Evolutionary conservation across 2,888 invertebrate genomes (phyloP).

Genomic region (Oligia latruncula): DNA sequence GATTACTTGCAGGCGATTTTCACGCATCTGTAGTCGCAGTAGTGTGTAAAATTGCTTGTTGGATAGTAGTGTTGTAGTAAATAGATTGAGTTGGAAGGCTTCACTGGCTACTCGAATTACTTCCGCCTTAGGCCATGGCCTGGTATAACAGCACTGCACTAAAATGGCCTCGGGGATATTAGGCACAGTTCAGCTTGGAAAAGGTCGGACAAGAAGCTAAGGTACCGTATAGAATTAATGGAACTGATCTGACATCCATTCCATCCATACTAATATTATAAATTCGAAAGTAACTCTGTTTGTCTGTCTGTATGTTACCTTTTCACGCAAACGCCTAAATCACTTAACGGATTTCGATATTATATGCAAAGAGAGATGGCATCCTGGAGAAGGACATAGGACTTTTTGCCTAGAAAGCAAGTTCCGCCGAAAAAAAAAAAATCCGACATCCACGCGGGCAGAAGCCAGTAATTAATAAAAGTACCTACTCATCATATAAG

Average conservation of each 20-base stretch:
- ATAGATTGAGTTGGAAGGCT: constrained; percentile 67
- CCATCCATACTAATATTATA: too few species aligned
- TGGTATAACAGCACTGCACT: constrained; percentile 40
- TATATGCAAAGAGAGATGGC: too few species aligned
- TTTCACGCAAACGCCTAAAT: too few species aligned
- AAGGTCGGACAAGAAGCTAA: constrained; percentile 10
- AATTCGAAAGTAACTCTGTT: too few species aligned
- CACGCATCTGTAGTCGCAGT: not conserved
- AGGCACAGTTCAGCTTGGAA: constrained; percentile 6
- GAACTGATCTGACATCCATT: not conserved
- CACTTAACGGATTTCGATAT: too few species aligned
- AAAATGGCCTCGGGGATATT: constrained; percentile 52
- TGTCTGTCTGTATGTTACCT: too few species aligned
- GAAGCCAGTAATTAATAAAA: not conserved
- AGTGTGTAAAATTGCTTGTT: constrained; percentile 38
- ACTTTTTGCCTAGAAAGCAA: too few species aligned
- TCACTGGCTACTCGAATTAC: constrained; percentile 69
- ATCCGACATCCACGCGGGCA: too few species aligned
- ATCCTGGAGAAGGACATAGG: too few species aligned
- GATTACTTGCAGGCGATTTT: constrained; percentile 15
- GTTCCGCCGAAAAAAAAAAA: too few species aligned
- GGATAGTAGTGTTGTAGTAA: constrained; percentile 41
- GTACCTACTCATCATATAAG: not conserved
- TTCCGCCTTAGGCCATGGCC: constrained; percentile 63
- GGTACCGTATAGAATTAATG: constrained; percentile 1